Percentiles rank a stretch among this genome's conserved stretches.
Evolutionary conservation across 2,113 vertebrate genomes (phyloP).

Genomic region (Ptilorrhoa leucosticta): DNA sequence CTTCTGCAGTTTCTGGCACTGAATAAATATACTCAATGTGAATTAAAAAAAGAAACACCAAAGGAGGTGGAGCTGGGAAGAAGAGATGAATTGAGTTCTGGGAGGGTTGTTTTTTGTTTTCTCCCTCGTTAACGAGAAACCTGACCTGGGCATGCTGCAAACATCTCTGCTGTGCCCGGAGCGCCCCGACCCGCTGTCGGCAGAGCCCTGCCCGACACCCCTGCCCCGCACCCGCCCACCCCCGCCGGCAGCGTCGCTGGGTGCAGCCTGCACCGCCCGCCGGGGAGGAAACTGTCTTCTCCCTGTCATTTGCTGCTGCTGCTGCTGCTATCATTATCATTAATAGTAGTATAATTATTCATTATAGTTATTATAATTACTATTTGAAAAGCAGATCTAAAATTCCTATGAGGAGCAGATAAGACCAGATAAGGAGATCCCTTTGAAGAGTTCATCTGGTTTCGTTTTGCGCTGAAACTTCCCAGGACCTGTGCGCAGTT

Average conservation of each 20-base stretch:
- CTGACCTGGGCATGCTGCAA: background rate
- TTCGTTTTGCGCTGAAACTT: slow-evolving; percentile 63
- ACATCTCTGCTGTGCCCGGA: background rate
- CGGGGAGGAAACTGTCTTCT: background rate
- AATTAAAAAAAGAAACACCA: background rate
- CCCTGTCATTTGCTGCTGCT: background rate
- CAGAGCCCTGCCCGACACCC: background rate
- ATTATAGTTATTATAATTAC: background rate
- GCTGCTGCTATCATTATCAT: background rate
- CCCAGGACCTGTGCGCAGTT: background rate
- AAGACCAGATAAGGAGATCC: slow-evolving; percentile 22
- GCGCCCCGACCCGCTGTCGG: background rate
- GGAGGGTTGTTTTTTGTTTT: background rate
- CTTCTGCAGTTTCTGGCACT: background rate
- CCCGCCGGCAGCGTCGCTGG: background rate
- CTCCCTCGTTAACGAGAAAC: background rate
- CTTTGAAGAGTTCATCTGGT: slow-evolving; percentile 69
- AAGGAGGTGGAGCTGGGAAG: background rate
- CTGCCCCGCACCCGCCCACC: background rate
- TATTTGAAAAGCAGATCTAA: background rate
- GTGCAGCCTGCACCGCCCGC: background rate
- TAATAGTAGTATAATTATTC: background rate
- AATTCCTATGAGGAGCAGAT: slow-evolving; percentile 45
- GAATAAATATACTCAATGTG: background rate
- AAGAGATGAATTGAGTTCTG: background rate